Percentiles rank a stretch among this genome's conserved stretches.
Conservation (phyloP, 2,888 invertebrate species). For the Liposcelis brunnea region DNA sequence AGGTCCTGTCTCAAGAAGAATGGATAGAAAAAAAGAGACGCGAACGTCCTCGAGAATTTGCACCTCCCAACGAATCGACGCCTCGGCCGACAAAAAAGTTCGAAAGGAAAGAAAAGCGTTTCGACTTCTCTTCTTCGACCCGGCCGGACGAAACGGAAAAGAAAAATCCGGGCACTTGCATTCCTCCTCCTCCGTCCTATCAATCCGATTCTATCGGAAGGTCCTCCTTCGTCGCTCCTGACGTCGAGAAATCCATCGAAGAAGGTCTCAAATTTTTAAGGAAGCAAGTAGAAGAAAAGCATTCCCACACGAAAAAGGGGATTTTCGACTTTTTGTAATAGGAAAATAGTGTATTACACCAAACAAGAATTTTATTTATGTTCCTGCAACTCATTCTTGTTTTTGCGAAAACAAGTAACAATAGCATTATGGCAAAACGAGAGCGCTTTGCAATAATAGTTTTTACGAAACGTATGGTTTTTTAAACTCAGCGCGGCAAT, state of each 20-base stretch:
- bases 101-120: conserved; percentile 8
- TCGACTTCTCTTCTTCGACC: conserved; percentile 26
- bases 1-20: conserved; percentile 54
- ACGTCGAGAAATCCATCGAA: conserved; percentile 34
- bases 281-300: conserved; percentile 32
- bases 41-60: conserved; percentile 60
- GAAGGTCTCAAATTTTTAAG: conserved; percentile 36
- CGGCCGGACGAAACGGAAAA: conserved; percentile 21
- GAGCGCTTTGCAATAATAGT: too few relatives aligned
- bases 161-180: conserved; percentile 18
- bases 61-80: conserved; percentile 35
- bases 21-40: conserved; percentile 57
- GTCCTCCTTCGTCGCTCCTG: too few relatives aligned
- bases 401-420: too few relatives aligned
- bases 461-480: too few relatives aligned
- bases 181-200: too few relatives aligned
- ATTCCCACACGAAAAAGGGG: conserved; percentile 27
- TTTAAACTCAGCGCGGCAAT: too few relatives aligned
- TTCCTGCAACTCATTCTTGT: too few relatives aligned
- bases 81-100: conserved; percentile 3
- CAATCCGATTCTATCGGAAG: too few relatives aligned
- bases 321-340: conserved; percentile 16
- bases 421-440: too few relatives aligned
- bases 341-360: too few relatives aligned
- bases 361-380: too few relatives aligned